Percentiles rank a stretch among this genome's conserved stretches.
phyloP scores from a whole-genome alignment of 2,113 vertebrate species.

The Donacobius atricapilla region DNA sequence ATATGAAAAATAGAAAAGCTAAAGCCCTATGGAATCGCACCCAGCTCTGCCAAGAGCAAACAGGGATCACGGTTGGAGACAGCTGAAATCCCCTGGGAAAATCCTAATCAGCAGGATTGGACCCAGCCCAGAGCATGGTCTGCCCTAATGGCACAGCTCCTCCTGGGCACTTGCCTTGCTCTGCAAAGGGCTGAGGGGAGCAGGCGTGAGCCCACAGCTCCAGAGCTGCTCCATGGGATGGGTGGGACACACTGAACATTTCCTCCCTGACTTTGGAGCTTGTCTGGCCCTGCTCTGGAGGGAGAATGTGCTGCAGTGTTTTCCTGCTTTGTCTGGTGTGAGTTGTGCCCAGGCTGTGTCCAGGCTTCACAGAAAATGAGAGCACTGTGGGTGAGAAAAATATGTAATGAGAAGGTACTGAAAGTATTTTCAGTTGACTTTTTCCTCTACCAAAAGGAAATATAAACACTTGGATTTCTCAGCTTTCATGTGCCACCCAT shows the following conservation, averaged over 20 bases:
- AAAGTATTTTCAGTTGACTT: not conserved
- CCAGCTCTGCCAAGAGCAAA: not conserved
- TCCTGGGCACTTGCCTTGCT: not conserved
- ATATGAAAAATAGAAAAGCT: not conserved
- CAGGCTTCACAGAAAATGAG: not conserved
- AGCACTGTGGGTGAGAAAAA: not conserved
- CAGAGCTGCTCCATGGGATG: not conserved
- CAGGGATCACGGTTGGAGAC: not conserved
- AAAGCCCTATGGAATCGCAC: not conserved
- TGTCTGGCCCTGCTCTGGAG: fast-evolving
- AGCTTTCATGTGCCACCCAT: not conserved
- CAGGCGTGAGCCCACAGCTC: not conserved
- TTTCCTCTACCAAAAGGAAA: not conserved
- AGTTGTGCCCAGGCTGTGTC: not conserved
- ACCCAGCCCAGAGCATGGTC: not conserved
- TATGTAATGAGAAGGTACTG: not conserved
- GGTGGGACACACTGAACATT: fast-evolving
- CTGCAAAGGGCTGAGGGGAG: not conserved
- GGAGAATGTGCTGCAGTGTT: not conserved
- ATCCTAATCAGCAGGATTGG: not conserved
- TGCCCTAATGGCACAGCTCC: not conserved
- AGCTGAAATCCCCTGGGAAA: not conserved
- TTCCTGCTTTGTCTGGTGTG: not conserved
- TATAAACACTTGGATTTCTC: not conserved
- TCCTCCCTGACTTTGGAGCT: not conserved